These are phyloP conservation scores for Pinna nobilis DNA, from an alignment of 1,140 invertebrate species.

Conservation along the genomic window DNA sequence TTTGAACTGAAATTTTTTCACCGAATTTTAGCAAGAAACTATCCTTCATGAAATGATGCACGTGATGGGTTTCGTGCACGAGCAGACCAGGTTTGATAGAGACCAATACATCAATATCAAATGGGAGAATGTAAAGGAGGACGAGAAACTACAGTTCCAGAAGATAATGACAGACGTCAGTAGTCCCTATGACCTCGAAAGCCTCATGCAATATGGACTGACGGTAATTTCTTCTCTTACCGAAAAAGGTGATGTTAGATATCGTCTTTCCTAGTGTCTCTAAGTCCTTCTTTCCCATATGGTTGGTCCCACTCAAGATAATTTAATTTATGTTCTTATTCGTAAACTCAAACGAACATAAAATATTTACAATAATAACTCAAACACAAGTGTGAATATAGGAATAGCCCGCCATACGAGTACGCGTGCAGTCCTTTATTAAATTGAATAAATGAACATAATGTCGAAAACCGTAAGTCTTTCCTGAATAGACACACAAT, in stretches of 20 bases:
- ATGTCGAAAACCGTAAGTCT: too few species aligned
- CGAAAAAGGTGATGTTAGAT: too few species aligned
- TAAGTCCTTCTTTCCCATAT: too few species aligned
- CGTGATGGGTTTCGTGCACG: constrained; percentile 3
- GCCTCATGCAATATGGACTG: constrained; percentile 8
- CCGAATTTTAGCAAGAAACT: background rate
- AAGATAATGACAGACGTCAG: background rate
- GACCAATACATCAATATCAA: constrained; percentile 3
- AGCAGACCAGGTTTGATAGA: background rate
- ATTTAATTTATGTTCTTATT: background rate
- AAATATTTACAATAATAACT: too few species aligned
- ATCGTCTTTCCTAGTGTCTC: too few species aligned
- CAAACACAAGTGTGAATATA: too few species aligned
- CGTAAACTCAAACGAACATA: background rate
- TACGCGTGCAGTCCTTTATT: too few species aligned
- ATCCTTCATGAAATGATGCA: constrained; percentile 17
- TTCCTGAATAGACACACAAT: too few species aligned
- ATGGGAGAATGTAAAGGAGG: background rate
- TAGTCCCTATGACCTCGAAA: constrained; percentile 4
- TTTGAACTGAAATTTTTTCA: too few species aligned
- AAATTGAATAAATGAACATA: too few species aligned
- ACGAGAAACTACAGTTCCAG: background rate
- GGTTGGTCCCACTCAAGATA: too few species aligned
- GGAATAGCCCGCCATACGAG: too few species aligned
- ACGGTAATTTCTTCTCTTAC: background rate